Evolutionary conservation across 2,888 invertebrate species (phyloP), one percentile per base, ranked within the genome.

Genomic region (Aromia moschata): DNA sequence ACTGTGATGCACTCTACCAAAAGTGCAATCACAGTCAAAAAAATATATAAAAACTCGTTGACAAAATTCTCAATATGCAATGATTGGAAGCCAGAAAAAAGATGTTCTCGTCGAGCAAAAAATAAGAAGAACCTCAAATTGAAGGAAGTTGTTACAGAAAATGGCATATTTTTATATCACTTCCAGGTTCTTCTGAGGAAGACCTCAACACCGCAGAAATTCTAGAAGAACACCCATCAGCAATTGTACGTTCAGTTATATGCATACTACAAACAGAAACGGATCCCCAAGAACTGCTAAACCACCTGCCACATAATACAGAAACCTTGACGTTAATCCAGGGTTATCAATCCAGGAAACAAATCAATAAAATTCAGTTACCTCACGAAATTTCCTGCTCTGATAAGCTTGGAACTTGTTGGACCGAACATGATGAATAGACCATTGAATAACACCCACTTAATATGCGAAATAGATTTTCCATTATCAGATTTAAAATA

Each of bases 371-470:
- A 79, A 67, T 79, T 82, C n/a, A 77, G 80, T 49, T 77, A 81
- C 52, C 77, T 86, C 43, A 72, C 79, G 55, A 76, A 78, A 57
- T 83, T 86, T 53, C 71, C 79, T 38, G 83, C 85, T 59, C 76
- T 89, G 31, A 78, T 81, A 65, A 86, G 85, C 1, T 74, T 89
- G 40, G 88, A 89, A 72, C 79, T 89, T 44, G 84, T 87, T 60
- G 89, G 89, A 4, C 81, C 79, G 1, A 81, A 81, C 64, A 72
- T 77, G 36, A 65, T 74, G 20, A 70, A 71, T 41, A 70, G 72
- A 62, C 66, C 70, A 46, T 64, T 64, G 2, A 33, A 33, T 15
- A 70, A 70, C 45, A 76, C 76, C 52, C 77, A 79, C 18, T 75
- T 84, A 16, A 75, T 80, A 33, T 77, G 84, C 49, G 78, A 83